A percentile compares a stretch with the other conserved stretches of the same genome.
Evolutionary conservation across 2,888 invertebrate species (phyloP).

Genomic region (Tenthredo distinguenda): DNA sequence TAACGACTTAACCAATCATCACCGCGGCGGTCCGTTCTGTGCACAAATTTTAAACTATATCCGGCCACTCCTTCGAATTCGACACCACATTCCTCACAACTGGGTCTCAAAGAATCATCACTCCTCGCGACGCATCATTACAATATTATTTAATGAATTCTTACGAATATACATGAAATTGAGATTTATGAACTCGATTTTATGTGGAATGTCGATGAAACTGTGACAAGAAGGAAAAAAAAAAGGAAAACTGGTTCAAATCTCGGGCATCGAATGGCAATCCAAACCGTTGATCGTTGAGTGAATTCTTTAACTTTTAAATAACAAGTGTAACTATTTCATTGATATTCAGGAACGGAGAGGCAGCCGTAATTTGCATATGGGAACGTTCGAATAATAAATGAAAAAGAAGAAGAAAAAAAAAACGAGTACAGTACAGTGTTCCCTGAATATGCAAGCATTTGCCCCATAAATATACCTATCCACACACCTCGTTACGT

Average conservation of each 20-base stretch:
- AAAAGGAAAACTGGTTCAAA: neutral
- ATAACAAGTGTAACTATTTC: constrained; percentile 14
- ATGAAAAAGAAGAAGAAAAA: neutral
- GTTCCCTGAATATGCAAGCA: constrained; percentile 44
- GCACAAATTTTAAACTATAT: constrained; percentile 39
- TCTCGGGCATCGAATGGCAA: neutral
- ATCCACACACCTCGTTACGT: constrained; percentile 8
- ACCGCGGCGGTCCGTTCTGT: constrained; percentile 7
- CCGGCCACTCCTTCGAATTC: constrained; percentile 43
- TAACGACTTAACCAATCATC: constrained; percentile 49
- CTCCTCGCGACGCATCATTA: neutral
- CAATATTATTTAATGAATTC: neutral
- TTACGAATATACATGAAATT: neutral
- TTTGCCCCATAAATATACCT: constrained; percentile 35
- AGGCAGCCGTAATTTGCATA: constrained; percentile 44
- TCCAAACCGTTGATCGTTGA: constrained; percentile 1
- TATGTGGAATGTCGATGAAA: neutral
- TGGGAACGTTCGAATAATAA: constrained; percentile 49
- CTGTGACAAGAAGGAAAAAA: neutral
- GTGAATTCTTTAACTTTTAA: neutral
- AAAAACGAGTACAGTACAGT: constrained; percentile 16
- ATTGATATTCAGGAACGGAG: constrained; percentile 44
- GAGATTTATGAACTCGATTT: neutral
- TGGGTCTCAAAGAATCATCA: neutral
- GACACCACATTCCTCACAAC: constrained; percentile 39